Evolutionary conservation across 53 echinoderm and acorn worm genomes (phyloP).

Genomic region (Zoroaster sp.): DNA sequence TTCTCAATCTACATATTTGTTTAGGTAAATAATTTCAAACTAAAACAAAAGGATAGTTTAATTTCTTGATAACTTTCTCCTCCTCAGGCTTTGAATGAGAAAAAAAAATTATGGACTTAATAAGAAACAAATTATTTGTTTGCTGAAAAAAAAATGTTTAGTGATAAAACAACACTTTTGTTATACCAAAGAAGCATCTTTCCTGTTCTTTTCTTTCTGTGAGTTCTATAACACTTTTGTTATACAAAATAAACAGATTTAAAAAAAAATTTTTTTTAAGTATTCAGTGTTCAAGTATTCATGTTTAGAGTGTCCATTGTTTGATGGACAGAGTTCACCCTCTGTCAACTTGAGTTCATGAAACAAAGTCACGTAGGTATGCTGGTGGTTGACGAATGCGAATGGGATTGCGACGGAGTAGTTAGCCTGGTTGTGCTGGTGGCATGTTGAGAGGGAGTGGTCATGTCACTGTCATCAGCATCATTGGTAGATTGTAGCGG

Average conservation of each 20-base stretch:
- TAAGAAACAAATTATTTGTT: not conserved
- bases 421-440: too few relatives aligned
- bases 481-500: not conserved
- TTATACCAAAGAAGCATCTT: not conserved
- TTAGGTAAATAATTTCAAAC: not conserved
- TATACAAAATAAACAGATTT: too few relatives aligned
- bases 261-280: not conserved
- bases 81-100: not conserved
- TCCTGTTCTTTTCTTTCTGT: not conserved
- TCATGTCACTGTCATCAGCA: not conserved
- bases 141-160: not conserved
- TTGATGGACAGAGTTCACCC: not conserved
- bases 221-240: too few relatives aligned
- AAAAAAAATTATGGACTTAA: not conserved
- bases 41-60: not conserved
- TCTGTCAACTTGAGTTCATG: not conserved
- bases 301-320: not conserved
- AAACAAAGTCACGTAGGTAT: not conserved
- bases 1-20: not conserved
- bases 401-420: not conserved
- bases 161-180: not conserved
- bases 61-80: not conserved
- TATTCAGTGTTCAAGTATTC: not conserved
- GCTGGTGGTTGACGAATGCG: conserved; percentile 3
- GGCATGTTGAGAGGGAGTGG: too few relatives aligned